Evolutionary conservation across 1,140 invertebrate genomes (phyloP).

Genomic region (Stegodyphus mimosarum): DNA sequence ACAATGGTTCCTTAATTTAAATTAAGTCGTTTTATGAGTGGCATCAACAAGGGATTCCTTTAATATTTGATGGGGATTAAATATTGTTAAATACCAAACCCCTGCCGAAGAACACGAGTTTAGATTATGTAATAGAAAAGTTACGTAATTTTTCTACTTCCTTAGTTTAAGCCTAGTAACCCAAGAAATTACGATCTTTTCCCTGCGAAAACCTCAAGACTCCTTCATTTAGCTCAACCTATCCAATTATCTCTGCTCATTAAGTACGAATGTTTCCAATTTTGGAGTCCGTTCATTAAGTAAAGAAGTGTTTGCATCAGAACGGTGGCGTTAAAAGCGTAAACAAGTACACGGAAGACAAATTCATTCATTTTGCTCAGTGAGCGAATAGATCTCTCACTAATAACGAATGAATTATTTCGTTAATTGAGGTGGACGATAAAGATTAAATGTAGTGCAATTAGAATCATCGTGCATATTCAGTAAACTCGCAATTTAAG

Average conservation of each 20-base stretch:
- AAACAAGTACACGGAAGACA: constrained; percentile 35
- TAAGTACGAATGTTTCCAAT: constrained; percentile 55
- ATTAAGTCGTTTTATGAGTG: too few relatives aligned
- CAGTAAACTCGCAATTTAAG: too few relatives aligned
- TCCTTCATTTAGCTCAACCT: constrained; percentile 19
- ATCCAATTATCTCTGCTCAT: constrained; percentile 54
- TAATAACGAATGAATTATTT: constrained; percentile 47
- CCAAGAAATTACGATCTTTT: neutral
- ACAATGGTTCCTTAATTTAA: too few relatives aligned
- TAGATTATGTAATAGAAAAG: too few relatives aligned
- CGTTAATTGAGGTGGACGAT: constrained; percentile 7
- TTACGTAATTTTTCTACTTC: too few relatives aligned
- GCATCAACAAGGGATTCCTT: too few relatives aligned
- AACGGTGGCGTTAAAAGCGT: constrained; percentile 4
- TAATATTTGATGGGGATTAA: too few relatives aligned
- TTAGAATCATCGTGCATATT: neutral
- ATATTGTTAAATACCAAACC: too few relatives aligned
- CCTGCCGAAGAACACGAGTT: too few relatives aligned
- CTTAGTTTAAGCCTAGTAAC: neutral
- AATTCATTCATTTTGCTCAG: constrained; percentile 37
- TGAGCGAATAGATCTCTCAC: constrained; percentile 39
- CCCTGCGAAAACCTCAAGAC: neutral
- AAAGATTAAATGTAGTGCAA: neutral
- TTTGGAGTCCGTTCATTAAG: constrained; percentile 49
- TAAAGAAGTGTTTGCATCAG: constrained; percentile 22